These are phyloP conservation scores for Amniataba percoides DNA, from an alignment of 2,797 vertebrate species.

Conservation along the genomic window DNA sequence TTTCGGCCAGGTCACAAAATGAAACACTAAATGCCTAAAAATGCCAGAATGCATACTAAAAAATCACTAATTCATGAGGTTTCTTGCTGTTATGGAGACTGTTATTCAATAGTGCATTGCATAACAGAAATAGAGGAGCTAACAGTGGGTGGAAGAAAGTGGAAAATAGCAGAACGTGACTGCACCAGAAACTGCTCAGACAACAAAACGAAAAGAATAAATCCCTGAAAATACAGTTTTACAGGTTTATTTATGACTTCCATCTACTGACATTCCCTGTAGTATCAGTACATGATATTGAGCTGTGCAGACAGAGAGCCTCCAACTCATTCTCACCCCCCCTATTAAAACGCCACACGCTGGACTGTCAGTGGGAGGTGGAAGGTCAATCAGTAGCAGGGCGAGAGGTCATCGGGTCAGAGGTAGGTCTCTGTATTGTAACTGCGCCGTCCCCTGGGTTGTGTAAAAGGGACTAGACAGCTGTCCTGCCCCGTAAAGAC, in stretches of 20 bases:
- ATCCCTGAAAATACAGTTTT: constrained; percentile 4
- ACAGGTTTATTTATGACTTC: neutral
- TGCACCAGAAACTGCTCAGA: neutral
- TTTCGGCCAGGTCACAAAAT: neutral
- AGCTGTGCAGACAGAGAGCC: neutral
- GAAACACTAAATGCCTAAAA: neutral
- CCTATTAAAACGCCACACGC: constrained; percentile 42
- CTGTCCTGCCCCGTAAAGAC: constrained; percentile 72
- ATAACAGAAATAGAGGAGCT: constrained; percentile 3
- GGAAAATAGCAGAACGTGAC: neutral
- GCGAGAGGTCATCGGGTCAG: constrained; percentile 69
- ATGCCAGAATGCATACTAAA: neutral
- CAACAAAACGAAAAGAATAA: neutral
- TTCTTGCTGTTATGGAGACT: neutral
- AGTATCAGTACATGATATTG: neutral
- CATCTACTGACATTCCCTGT: neutral
- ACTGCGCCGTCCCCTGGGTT: constrained; percentile 72
- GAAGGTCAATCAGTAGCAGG: constrained; percentile 73
- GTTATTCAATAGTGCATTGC: neutral
- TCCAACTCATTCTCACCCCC: constrained; percentile 6
- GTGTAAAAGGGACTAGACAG: constrained; percentile 69
- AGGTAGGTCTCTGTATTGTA: constrained; percentile 69
- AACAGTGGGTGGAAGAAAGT: neutral
- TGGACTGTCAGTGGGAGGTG: constrained; percentile 55
- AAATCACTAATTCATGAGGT: neutral